These are phyloP conservation scores for Leptinotarsa defecta DNA, from an alignment of 1,140 invertebrate genomes.

Conservation along the genomic window DNA sequence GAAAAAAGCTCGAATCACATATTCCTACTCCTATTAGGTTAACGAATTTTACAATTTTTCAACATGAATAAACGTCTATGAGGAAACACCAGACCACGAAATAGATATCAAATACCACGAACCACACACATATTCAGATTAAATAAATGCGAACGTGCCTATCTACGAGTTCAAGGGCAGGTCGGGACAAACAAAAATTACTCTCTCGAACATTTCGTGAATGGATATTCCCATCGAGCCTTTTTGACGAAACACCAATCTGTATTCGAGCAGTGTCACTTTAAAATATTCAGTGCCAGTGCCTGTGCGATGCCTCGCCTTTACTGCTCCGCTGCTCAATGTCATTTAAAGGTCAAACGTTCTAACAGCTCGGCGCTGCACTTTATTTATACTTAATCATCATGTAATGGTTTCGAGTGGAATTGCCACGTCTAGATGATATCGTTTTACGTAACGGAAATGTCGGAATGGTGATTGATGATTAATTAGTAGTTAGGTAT, in stretches of 20 bases:
- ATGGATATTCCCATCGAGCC: neutral
- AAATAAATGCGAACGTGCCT: neutral
- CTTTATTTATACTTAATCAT: slow-evolving; percentile 10
- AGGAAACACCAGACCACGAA: too few relatives aligned
- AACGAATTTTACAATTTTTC: too few relatives aligned
- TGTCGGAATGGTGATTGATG: too few relatives aligned
- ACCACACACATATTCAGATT: neutral
- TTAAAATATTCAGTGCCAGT: slow-evolving; percentile 20
- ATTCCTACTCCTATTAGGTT: too few relatives aligned
- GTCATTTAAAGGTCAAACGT: slow-evolving; percentile 19
- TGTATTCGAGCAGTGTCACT: slow-evolving; percentile 20
- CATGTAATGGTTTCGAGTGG: neutral
- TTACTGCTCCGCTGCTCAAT: slow-evolving; percentile 14
- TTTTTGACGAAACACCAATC: neutral
- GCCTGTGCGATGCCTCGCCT: neutral
- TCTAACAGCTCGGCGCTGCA: slow-evolving; percentile 13
- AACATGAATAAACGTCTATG: too few relatives aligned
- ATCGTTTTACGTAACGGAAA: too few relatives aligned
- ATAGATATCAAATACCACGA: too few relatives aligned
- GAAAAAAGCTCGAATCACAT: too few relatives aligned
- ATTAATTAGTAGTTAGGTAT: too few relatives aligned
- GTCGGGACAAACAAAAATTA: slow-evolving; percentile 11
- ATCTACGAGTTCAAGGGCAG: slow-evolving; percentile 3
- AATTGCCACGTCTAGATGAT: too few relatives aligned
- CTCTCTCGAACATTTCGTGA: neutral